A percentile compares a stretch with the other conserved stretches of the same genome.
Conservation (phyloP, 2,797 vertebrate species). For the Karalla daura region DNA sequence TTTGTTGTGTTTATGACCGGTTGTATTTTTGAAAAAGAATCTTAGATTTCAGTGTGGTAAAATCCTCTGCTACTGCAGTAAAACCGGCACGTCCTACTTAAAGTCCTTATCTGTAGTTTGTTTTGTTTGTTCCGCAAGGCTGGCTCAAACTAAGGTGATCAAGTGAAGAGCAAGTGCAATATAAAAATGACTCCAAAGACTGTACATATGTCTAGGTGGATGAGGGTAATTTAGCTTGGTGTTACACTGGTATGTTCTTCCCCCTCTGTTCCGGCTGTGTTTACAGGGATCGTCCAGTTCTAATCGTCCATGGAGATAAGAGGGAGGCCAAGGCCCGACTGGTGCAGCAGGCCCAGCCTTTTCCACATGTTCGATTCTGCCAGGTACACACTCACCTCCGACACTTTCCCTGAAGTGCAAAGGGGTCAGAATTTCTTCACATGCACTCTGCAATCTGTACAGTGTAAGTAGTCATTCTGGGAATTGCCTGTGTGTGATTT, state of each 20-base stretch:
- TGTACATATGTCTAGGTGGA: neutral
- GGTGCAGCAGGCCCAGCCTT: conserved; percentile 90
- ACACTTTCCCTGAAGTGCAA: neutral
- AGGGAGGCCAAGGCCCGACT: conserved; percentile 93
- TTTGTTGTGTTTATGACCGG: neutral
- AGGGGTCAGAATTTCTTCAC: neutral
- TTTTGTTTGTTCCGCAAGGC: neutral
- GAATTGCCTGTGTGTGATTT: conserved; percentile 30
- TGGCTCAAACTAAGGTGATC: no score
- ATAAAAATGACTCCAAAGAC: no score
- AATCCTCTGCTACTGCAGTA: neutral
- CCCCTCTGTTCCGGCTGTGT: neutral
- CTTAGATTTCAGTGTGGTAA: neutral
- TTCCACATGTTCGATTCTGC: conserved; percentile 90
- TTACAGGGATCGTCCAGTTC: conserved; percentile 88
- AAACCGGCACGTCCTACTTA: neutral
- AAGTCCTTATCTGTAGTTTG: neutral
- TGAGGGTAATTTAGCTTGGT: no score
- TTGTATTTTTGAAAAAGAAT: neutral
- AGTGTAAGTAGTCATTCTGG: no score
- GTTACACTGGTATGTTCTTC: neutral
- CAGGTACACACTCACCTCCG: conserved; percentile 84
- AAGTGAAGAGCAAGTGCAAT: neutral
- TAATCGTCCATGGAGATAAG: conserved; percentile 95
- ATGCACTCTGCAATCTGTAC: neutral